Evolutionary conservation across 1,140 invertebrate genomes (phyloP), one percentile per base, ranked within the genome.

Genomic region (Olivierus martensii): DNA sequence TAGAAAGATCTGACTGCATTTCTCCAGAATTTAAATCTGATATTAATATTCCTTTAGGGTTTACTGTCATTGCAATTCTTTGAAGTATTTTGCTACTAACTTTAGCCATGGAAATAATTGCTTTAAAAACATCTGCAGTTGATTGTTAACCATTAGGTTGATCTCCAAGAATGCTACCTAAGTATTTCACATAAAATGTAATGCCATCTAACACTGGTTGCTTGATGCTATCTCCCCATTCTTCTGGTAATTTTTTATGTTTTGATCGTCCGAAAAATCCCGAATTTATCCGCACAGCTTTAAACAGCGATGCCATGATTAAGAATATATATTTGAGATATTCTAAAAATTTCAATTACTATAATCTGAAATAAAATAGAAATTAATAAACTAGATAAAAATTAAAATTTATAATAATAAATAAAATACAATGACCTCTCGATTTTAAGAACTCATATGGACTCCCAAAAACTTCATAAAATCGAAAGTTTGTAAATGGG

Each of bases 1-100:
- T 87, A 5, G 84, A 86, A 18, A 87, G 75, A 67, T 84, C 80
- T 41, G 85, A 69, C 12, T 83, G 71, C 55, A 80, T 76, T 63
- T 85, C 79, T 37, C 80, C 77, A 3, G 81, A 78, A n/a, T 71
- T 69, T 3, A 77, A 64, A 63, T 87, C 81, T 6, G 75, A 76
- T 51, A 85, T 80, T 48, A 77, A 69, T 48, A 91, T 84, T 46
- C 85, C 84, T 59, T 77, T 75, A 1, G 82, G 73, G 50, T 79
- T 82, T 17, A 87, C 78, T 37, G 77, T 79, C 17, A 88, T 61
- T 47, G 76, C 77, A 17, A 88, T 82, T 50, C 79, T 74, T 59
- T 76, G 77, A 10, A 84, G 66, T 62, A 84, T 87, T 61, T 80
- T 83, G 3, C 77, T 78, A 46, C 74, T 71, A 7, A 72, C 71